Percentiles rank a stretch among this genome's conserved stretches.
These are phyloP conservation scores for Seriola rivoliana DNA, from an alignment of 2,113 vertebrate genomes.

Conservation along the genomic window DNA sequence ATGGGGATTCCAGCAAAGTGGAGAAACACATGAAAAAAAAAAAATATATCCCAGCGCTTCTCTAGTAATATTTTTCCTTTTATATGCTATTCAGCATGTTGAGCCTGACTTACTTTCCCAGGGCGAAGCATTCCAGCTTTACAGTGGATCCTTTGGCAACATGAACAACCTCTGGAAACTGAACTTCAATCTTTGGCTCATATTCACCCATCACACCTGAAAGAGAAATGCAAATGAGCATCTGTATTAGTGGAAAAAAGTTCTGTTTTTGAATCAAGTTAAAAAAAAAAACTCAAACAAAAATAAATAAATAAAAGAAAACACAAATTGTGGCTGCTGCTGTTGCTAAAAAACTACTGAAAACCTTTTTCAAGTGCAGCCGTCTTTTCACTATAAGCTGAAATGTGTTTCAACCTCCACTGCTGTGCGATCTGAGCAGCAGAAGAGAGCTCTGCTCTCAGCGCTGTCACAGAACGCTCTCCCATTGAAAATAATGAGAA, in stretches of 20 bases:
- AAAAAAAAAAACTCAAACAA: slow-evolving; percentile 17
- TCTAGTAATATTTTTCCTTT: slow-evolving; percentile 25
- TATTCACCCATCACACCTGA: slow-evolving; percentile 99
- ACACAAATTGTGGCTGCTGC: background rate
- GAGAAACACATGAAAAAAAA: slow-evolving; percentile 42
- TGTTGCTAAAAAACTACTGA: slow-evolving; percentile 18
- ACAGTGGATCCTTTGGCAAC: slow-evolving; percentile 93
- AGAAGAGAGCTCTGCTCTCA: slow-evolving; percentile 28
- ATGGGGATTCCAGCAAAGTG: slow-evolving; percentile 14
- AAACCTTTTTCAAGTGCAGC: slow-evolving; percentile 24
- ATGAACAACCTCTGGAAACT: slow-evolving; percentile 93
- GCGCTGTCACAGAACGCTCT: slow-evolving; percentile 33
- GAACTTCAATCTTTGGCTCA: slow-evolving; percentile 99
- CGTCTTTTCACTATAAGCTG: background rate
- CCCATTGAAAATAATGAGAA: slow-evolving; percentile 43
- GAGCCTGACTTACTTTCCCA: slow-evolving; percentile 92
- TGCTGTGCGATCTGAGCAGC: slow-evolving; percentile 24
- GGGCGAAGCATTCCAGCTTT: slow-evolving; percentile 96
- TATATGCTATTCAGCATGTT: slow-evolving; percentile 18
- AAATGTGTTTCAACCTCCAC: slow-evolving; percentile 44
- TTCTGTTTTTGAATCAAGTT: background rate
- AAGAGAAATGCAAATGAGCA: slow-evolving; percentile 57
- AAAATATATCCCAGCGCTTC: slow-evolving; percentile 12
- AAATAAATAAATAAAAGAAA: slow-evolving; percentile 3
- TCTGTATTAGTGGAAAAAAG: background rate